Base-by-base conservation (phyloP, 2,888 invertebrate species). In the Mythimna pallens region DNA sequence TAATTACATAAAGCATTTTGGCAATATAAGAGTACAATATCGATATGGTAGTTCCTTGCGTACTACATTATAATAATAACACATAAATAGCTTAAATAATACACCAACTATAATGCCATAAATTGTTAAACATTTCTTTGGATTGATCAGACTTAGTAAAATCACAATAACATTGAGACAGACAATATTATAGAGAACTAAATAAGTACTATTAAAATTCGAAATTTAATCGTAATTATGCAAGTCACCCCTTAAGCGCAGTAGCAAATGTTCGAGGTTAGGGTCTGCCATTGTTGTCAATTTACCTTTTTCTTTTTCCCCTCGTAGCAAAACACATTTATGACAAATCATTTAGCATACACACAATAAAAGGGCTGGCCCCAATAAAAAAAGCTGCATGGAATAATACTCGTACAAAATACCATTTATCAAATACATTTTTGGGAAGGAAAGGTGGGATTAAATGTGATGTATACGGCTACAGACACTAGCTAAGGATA, bases 91-190 rank as follows among this genome's bases (percentile, higher is more conserved):
- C 87, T 81, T 85, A 89, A 79, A 64, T 86, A 86, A 81, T 75
- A 81, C 65, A 66, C 68, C 81, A 84, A 73, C 47, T 72, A 74
- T 52, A 70, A 74, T 66, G 75, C 68, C 76, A 71, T 67, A 71
- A 68, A 74, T 74, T 67, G 75, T 65, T 81, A 71, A 83, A 81
- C 73, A 73, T 82, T 84, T 90, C 91, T 90, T 90, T 90, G 90
- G 91, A 87, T 87, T 82, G 80, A 86, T 93, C 94, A 94, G 94
- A 94, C 94, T 94, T 92, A 73, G 78, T 86, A 89, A 91, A 92
- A 87, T 89, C 79, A 86, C 87, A 83, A 80, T 76, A 78, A 77
- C 66, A 82, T 82, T 81, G 73, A 87, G 80, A 81, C 71, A 86
- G 77, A 78, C 66, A 80, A 55, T 83, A 59, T 73, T 64, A 58